Evolutionary conservation across 2,888 invertebrate species (phyloP), one percentile per base, ranked within the genome.

Genomic region (Heliconius ethilla): DNA sequence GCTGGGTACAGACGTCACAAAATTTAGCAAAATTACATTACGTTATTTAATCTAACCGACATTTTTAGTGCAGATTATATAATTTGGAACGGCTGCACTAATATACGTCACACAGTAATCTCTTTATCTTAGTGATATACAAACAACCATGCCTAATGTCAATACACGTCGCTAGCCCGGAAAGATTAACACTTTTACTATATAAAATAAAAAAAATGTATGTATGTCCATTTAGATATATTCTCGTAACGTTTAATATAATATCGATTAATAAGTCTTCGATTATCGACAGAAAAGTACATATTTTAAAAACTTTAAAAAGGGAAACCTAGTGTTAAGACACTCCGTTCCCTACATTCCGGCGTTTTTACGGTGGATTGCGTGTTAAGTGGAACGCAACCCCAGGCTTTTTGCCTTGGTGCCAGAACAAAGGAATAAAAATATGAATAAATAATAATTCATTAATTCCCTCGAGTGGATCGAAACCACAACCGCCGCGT

Each of bases 101-200:
- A 40, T 10, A 27, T 45, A 74, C 72, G 59, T 74, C 63, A 74
- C 74, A 18, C 29, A 29, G n/a, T 74, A 45, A 74, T 74, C 45
- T 74, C 45, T 74, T 65, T 74, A 74, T 74, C 63, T 29, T 40
- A 45, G 63, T 65, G 45, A 74, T 74, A 55, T 59, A 13, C 55
- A 33, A 59, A 59, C 59, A 59, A 59, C 33, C n/a, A n/a, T 33
- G 33, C 33, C n/a, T 51, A 55, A 70, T 70, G 22, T 27, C 70
- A 51, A 72, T 55, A 55, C 29, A 72, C 55, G 33, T 72, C 59
- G 72, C 59, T 37, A 59, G 15, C 9, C 2, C 59, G 55, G 15
- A n/a, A 59, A 72, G 33, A 59, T 59, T 69, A 40, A 25, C 13
- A 67, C 29, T 6, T 51, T 51, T 22, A 51, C 51, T 51, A 22